These are phyloP conservation scores for Pachyrhynchus sulphureomaculatus DNA, from an alignment of 1,140 invertebrate species.

Conservation along the genomic window DNA sequence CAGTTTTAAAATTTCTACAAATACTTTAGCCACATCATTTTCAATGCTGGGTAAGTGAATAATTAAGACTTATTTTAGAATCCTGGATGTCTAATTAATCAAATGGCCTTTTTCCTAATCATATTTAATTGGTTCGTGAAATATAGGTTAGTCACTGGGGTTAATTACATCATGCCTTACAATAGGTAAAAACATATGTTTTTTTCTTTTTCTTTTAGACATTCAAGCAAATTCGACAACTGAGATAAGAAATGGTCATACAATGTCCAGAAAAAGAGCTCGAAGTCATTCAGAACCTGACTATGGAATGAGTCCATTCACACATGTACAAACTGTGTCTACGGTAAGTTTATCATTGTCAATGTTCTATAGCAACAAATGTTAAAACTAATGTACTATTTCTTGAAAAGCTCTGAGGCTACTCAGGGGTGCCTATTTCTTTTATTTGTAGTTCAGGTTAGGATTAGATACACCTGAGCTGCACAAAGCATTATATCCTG, in stretches of 20 bases:
- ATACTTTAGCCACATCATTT: slow-evolving; percentile 19
- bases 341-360: slow-evolving; percentile 33
- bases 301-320: background rate
- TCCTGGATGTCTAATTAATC: too few species aligned
- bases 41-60: slow-evolving; percentile 41
- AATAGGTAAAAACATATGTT: slow-evolving; percentile 30
- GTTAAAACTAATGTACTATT: too few species aligned
- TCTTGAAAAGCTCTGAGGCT: too few species aligned
- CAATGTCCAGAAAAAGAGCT: slow-evolving; percentile 49
- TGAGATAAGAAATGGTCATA: slow-evolving; percentile 23
- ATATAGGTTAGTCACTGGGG: too few species aligned
- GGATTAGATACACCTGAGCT: too few species aligned
- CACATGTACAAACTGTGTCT: slow-evolving; percentile 38
- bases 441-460: too few species aligned
- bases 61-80: background rate
- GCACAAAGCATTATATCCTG: too few species aligned
- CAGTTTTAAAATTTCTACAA: slow-evolving; percentile 5
- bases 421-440: too few species aligned
- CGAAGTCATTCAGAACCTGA: slow-evolving; percentile 47
- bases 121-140: too few species aligned
- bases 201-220: slow-evolving; percentile 33
- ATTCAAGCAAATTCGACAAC: slow-evolving; percentile 32
- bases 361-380: too few species aligned
- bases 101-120: too few species aligned
- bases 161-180: too few species aligned